Conservation (phyloP, 2,797 vertebrate genomes). For the Liasis olivaceus region DNA sequence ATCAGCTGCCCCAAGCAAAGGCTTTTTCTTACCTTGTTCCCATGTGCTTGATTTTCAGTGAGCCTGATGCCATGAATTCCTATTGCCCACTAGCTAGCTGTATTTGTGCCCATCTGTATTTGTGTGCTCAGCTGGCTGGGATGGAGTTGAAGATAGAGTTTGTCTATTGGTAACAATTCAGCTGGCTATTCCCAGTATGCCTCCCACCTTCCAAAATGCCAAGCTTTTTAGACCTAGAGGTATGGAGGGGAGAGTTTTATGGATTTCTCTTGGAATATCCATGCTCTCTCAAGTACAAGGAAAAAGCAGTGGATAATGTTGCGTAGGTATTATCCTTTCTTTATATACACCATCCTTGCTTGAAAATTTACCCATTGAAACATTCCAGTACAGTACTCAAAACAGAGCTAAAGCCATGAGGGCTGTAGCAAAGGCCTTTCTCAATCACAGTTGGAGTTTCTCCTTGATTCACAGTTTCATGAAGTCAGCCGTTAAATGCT, state of each 20-base stretch:
- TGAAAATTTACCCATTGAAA: not conserved
- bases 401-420: not conserved
- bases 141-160: not conserved
- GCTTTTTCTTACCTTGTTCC: not conserved
- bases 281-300: not conserved
- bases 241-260: not conserved
- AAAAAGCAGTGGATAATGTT: not conserved
- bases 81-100: not conserved
- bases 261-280: not conserved
- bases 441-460: not conserved
- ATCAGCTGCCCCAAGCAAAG: not conserved
- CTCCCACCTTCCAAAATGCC: not conserved
- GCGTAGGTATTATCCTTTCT: not conserved
- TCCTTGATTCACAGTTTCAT: not conserved
- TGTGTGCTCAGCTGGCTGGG: not conserved
- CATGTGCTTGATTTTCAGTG: not conserved
- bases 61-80: no score
- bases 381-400: not conserved
- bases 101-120: not conserved
- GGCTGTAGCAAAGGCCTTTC: not conserved
- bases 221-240: not conserved
- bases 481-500: not conserved
- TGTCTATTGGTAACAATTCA: not conserved
- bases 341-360: not conserved
- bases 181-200: not conserved